Evolutionary conservation across 1,140 invertebrate genomes (phyloP), one percentile per base, ranked within the genome.

Genomic region (Palaemon carinicauda): DNA sequence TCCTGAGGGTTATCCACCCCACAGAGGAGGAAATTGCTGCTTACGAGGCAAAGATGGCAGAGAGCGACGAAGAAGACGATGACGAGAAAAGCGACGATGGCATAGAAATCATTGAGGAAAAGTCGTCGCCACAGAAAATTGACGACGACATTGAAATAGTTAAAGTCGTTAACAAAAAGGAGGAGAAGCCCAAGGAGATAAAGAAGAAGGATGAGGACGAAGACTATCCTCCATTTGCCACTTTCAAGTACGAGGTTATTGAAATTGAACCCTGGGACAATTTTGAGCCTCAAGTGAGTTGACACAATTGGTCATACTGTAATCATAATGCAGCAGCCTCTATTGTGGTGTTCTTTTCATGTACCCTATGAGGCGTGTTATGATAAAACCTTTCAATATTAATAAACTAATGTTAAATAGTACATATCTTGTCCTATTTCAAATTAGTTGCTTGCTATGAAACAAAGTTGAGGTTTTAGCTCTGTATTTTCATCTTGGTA

Each of bases 191-290:
- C 17, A 51, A 54, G 69, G 53, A 81, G 27, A 27, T 10, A 9
- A 51, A 81, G 54, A 74, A 73, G 27, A 24, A 51, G 15, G 50
- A 79, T 12, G 74, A 83, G 90, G 89, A 89, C 88, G 91, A 33
- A 14, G 79, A 85, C 14, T 73, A 87, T 41, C 93, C 94, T 50
- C 92, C 94, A 9, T 93, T 93, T 78, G 90, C 90, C 80, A 91
- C 95, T 83, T 96, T 94, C 91, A 94, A 94, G 87, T 96, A 96
- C 90, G 95, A 96, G 92, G 94, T 96, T 10, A 94, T 95, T 90
- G 94, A 95, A 90, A 92, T 94, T 89, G 93, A 94, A 93, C 79
- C 89, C 0, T 88, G 86, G 84, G 82, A 87, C 50, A 77, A 87
- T 15, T 87, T 80, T 80, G 74, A 82, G 51, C 65, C 17, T 33